These are phyloP conservation scores for Drosophila oshimai DNA, from an alignment of 1,140 invertebrate genomes.

Conservation along the genomic window DNA sequence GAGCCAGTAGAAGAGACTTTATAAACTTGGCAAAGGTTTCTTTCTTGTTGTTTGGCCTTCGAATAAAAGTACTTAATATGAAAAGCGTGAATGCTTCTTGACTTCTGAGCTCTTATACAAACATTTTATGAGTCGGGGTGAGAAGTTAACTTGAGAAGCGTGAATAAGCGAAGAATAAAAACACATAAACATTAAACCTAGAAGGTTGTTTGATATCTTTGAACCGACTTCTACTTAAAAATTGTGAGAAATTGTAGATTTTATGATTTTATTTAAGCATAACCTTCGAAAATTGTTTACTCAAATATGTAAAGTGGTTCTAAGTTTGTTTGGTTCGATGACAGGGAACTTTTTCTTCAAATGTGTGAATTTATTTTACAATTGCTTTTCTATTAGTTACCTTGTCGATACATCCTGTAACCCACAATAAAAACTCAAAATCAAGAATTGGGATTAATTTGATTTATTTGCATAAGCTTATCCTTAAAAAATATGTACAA, in stretches of 20 bases:
- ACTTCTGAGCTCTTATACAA: constrained; percentile 13
- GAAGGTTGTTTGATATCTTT: background rate
- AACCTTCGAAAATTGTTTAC: no score
- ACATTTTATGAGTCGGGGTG: background rate
- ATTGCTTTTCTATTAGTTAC: no score
- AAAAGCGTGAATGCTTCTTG: constrained; percentile 19
- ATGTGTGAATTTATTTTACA: no score
- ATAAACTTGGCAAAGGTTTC: background rate
- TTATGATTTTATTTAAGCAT: no score
- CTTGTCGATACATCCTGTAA: no score
- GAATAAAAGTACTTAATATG: background rate
- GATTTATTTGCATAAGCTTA: constrained; percentile 37
- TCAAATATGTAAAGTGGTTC: no score
- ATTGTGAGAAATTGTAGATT: no score
- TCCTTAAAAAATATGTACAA: constrained; percentile 23
- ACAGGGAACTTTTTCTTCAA: no score
- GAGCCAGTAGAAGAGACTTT: constrained; percentile 4
- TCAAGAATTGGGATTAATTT: constrained; percentile 10
- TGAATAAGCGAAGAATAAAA: background rate
- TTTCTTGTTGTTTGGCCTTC: background rate
- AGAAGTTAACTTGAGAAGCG: background rate
- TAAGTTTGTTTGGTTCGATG: no score
- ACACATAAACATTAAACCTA: constrained; percentile 3
- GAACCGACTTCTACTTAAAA: background rate
- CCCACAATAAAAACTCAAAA: background rate